Evolutionary conservation across 37 sponge, comb jelly and placozoan species (phyloP), one percentile per base, ranked within the genome.

Genomic region (Ianthella basta): DNA sequence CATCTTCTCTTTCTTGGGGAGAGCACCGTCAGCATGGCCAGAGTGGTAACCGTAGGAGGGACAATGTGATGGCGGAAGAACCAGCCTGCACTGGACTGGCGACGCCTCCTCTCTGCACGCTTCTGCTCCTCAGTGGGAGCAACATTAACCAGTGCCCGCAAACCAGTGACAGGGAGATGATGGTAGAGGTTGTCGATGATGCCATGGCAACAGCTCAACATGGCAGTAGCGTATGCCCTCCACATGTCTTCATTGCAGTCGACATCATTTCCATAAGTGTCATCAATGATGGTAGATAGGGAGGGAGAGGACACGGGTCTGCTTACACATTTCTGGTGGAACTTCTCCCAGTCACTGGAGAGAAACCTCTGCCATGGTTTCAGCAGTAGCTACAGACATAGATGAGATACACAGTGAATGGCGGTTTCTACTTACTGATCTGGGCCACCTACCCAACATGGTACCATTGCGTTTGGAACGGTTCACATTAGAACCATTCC

Each of bases 341-440:
- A 91, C 21, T 20, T n/a, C n/a, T 80, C 30, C 35, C 84, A 29
- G 37, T 92, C 93, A 21, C 80, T 55, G 0, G 54, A 4, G 19
- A 93, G 40, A 59, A 73, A 93, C 21, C 83, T 36, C 55, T 80
- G 55, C 93, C 93, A 93, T 21, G 86, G 63, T 34, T 15, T 32
- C 41, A 86, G 38, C 50, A 91, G 55, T 40, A 70, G 41, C 92
- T 91, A 59, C 16, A 60, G 27, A 59, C 6, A 34, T 32, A 79
- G 3, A 8, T 3, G 55, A 55, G 81, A 40, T 32, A 74, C 56
- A 38, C 12, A 67, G 50, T n/a, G n/a, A n/a, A n/a, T n/a, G n/a
- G n/a, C n/a, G n/a, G n/a, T n/a, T n/a, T n/a, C n/a, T n/a, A n/a
- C n/a, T n/a, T n/a, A n/a, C n/a, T n/a, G n/a, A n/a, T n/a, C n/a